phyloP scores from a whole-genome alignment of 2,113 vertebrate genomes.

The Scopus umbretta region DNA sequence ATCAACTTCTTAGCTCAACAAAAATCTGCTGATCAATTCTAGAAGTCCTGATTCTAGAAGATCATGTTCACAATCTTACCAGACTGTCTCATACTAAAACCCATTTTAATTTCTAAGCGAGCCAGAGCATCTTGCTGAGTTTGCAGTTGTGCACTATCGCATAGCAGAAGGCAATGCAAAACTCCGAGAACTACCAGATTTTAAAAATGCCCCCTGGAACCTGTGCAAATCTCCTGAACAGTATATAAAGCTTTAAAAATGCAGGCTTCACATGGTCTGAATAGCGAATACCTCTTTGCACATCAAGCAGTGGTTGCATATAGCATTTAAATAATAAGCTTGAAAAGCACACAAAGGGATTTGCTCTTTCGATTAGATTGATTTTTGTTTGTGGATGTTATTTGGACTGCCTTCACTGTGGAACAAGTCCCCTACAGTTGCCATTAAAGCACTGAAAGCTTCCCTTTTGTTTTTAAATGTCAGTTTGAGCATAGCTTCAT shows the following conservation, averaged over 20 bases:
- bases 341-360: constrained; percentile 62
- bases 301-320: constrained; percentile 10
- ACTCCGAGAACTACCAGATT: not conserved
- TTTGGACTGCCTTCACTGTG: constrained; percentile 58
- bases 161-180: constrained; percentile 23
- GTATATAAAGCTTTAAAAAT: not conserved
- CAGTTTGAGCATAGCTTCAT: constrained; percentile 65
- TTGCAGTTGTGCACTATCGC: not conserved
- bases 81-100: constrained; percentile 42
- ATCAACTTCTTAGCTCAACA: constrained; percentile 24
- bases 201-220: constrained; percentile 16
- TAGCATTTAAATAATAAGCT: constrained; percentile 63
- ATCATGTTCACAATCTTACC: constrained; percentile 6
- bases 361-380: constrained; percentile 66
- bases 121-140: constrained; percentile 29
- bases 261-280: not conserved
- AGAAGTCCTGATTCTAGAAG: constrained; percentile 27
- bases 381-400: constrained; percentile 68
- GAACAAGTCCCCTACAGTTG: constrained; percentile 66
- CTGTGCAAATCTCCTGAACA: not conserved
- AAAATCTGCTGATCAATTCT: constrained; percentile 32
- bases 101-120: not conserved
- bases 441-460: constrained; percentile 67
- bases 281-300: not conserved
- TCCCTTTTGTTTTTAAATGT: constrained; percentile 68